Evolutionary conservation across 2,113 vertebrate genomes (phyloP), one percentile per base, ranked within the genome.

Genomic region (Pseudonaja textilis): DNA sequence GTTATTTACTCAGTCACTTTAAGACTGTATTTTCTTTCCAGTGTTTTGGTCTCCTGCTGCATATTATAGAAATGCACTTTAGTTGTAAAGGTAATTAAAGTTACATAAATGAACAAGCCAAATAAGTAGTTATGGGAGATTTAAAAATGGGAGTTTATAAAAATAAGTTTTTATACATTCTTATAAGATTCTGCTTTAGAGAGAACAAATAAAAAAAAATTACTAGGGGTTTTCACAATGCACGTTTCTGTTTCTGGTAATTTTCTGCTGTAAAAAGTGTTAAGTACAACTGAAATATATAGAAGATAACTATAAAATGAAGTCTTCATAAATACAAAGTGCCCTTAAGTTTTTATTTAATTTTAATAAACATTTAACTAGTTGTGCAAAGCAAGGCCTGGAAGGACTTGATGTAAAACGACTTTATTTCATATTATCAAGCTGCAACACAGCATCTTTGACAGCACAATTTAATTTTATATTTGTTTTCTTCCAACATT

Each of bases 11-110:
- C 95, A 97, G 95, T 97, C 95, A 97, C 91, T 96, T 97, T 93
- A 95, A 97, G 96, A 97, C 97, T 97, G 97, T 97, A 97, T 97
- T 97, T 96, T 96, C 95, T 97, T 97, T 97, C 95, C 96, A 97
- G 97, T 95, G 95, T 97, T 98, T 98, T 98, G 97, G 97, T 97
- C 97, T 98, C 95, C 95, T 96, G 95, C 96, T 96, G 61, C 94
- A 69, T 94, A 95, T 90, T 39, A 91, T 96, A 97, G 96, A 98
- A 97, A 97, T 96, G 96, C 89, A 96, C 92, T 96, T 96, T 94
- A 96, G 96, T 96, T 96, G 97, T 96, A 97, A 95, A 92, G 94
- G 93, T 94, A 90, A 90, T 95, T 96, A 94, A 97, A 94, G 95
- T 97, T 97, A 97, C 93, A 98, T 97, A 98, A 98, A 97, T 96